Evolutionary conservation across 1,140 invertebrate species (phyloP), one percentile per base, ranked within the genome.

Genomic region (Rhyzopertha dominica): DNA sequence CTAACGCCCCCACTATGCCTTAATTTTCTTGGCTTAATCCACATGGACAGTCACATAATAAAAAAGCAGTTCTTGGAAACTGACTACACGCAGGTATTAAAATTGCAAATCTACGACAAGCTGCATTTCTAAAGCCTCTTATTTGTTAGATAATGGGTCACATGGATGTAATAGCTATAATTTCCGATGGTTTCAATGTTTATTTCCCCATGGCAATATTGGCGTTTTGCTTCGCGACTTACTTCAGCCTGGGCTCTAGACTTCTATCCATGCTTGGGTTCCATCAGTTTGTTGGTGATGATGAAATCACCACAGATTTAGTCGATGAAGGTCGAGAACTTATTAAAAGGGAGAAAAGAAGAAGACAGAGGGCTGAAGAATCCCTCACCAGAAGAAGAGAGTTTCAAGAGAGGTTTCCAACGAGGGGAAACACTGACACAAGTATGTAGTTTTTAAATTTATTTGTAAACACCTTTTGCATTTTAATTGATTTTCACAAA

Each of bases 181-280:
- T 99, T 47, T 92, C 94, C 2, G 88, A 97, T 70, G 95, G 96
- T 14, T 98, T 99, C 70, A 98, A 99, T 70, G 87, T 99, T 26
- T 99, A 99, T 66, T 97, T 99, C 69, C 97, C 97, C 0, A 98
- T 98, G 78, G 80, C 88, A 34, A 95, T 99, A 64, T 76, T 98
- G 25, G 75, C 91, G 40, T 84, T 99, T 54, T 97, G 94, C 64
- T 66, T 95, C 43, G 88, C 91, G 39, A 98, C 94, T 0, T 98
- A 95, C 74, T 95, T 98, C 65, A 90, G 87, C 61, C 67, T 97
- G n/a, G 95, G 94, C 20, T 87, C 87, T 48, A 78, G 92, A 43
- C 69, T 95, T 28, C 72, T 98, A 5, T 89, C 90, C 19, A 76
- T 87, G 26, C 75, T 97, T 49, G 95, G 95, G 18, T 95, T 98